These are phyloP conservation scores for Lerema accius DNA, from an alignment of 1,140 invertebrate genomes.

Conservation along the genomic window DNA sequence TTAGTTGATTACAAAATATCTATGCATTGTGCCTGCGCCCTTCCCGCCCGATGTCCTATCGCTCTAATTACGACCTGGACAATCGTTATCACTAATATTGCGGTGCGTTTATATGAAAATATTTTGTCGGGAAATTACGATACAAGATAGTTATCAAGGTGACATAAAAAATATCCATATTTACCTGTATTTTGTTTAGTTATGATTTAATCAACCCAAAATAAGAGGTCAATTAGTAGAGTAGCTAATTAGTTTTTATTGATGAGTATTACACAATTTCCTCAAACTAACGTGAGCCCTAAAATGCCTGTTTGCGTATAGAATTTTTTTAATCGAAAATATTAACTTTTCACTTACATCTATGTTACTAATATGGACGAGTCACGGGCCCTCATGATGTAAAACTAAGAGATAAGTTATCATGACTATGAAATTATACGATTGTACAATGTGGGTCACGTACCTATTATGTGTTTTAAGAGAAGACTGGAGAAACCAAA, in stretches of 20 bases:
- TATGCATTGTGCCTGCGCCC: neutral
- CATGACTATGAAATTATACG: neutral
- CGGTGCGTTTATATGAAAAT: no score
- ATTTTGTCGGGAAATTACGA: no score
- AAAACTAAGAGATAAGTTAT: constrained; percentile 2
- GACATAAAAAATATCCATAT: no score
- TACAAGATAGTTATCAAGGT: no score
- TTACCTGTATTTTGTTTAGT: no score
- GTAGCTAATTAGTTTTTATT: no score
- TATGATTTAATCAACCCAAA: no score
- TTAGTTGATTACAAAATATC: neutral
- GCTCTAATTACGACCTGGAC: no score
- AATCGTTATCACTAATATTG: no score
- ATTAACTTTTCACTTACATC: neutral
- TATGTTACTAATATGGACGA: neutral
- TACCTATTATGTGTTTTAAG: no score
- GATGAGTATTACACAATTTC: neutral
- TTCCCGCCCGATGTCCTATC: neutral
- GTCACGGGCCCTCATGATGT: constrained; percentile 6
- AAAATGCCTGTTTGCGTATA: neutral
- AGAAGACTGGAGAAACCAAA: no score
- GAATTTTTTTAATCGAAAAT: neutral
- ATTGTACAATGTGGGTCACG: neutral
- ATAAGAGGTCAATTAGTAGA: no score
- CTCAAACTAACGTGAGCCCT: constrained; percentile 2